Evolutionary conservation across 2,113 vertebrate genomes (phyloP), one percentile per base, ranked within the genome.

Genomic region (Electrona antarctica): DNA sequence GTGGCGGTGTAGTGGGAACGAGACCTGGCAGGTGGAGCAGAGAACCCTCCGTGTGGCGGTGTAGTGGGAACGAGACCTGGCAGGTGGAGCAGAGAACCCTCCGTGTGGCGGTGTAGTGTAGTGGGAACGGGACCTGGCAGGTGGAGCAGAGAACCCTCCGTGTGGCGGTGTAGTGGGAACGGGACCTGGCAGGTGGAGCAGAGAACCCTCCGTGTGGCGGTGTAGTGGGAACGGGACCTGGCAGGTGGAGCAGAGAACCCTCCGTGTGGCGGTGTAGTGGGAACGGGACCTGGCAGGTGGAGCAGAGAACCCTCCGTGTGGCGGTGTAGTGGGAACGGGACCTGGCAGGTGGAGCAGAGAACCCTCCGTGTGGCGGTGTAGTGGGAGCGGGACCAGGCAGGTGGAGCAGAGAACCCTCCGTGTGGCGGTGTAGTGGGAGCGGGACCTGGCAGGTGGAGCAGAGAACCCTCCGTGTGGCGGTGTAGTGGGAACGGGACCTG

Each of bases 1-100:
- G 4, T 49, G 61, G 33, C 33, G 33, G n/a, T n/a, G n/a, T n/a
- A 21, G 21, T 2, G 21, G 21, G 33, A 55, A 45, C 46, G 49
- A 8, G 11, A 64, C 6, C 48, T 64, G 62, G 15, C 62, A 64
- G 62, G 15, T 64, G 62, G n/a, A 51, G 47, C 12, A 14, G 47
- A 11, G 62, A 64, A 50, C n/a, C n/a, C n/a, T n/a, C n/a, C n/a
- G 57, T 69, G 4, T 49, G 61, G 33, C 33, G 33, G n/a, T n/a
- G n/a, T n/a, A 21, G 21, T 2, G 21, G 21, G 33, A 55, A 45
- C 46, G 49, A 8, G 11, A 64, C 6, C 48, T 64, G 62, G 15
- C 62, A 64, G 62, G 15, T 64, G 62, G n/a, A 51, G 47, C 12
- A 14, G 47, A 11, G 62, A 64, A 50, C n/a, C n/a, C n/a, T n/a